These are phyloP conservation scores for Nephila pilipes DNA, from an alignment of 1,140 invertebrate genomes.

Conservation along the genomic window DNA sequence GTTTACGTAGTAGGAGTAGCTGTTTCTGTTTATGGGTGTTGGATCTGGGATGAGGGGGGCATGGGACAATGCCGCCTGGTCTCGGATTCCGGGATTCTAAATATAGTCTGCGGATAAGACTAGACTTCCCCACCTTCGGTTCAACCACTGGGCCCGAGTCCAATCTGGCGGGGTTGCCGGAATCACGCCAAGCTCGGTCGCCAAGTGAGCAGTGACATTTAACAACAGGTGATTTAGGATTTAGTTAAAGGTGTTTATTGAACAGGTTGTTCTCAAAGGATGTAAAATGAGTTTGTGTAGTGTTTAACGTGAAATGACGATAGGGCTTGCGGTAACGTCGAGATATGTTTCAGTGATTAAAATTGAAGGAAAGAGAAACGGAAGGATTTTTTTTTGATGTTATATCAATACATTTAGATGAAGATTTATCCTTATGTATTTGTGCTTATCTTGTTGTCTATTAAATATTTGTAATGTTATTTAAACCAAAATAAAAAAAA, in stretches of 20 bases:
- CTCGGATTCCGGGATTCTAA: constrained; percentile 72
- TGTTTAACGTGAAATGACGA: not conserved
- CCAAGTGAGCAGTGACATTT: constrained; percentile 7
- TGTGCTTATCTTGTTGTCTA: too few species aligned
- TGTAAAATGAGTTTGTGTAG: not conserved
- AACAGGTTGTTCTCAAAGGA: not conserved
- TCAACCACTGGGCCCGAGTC: constrained; percentile 71
- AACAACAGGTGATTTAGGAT: not conserved
- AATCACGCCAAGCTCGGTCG: not conserved
- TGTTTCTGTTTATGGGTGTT: constrained; percentile 71
- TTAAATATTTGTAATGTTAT: too few species aligned
- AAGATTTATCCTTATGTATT: too few species aligned
- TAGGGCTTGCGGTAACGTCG: not conserved
- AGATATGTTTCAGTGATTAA: too few species aligned
- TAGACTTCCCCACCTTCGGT: not conserved
- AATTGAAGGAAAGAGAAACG: too few species aligned
- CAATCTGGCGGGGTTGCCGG: constrained; percentile 66
- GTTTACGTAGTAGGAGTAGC: constrained; percentile 60
- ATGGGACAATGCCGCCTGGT: not conserved
- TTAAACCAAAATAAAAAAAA: too few species aligned
- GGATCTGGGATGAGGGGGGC: not conserved
- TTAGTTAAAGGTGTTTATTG: not conserved
- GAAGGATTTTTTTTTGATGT: too few species aligned
- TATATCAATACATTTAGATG: too few species aligned
- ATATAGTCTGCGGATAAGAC: constrained; percentile 51